Base-by-base conservation (phyloP, 30 jellyfish, hydroid and myxozoan genomes). In the Turritopsis rubra region DNA sequence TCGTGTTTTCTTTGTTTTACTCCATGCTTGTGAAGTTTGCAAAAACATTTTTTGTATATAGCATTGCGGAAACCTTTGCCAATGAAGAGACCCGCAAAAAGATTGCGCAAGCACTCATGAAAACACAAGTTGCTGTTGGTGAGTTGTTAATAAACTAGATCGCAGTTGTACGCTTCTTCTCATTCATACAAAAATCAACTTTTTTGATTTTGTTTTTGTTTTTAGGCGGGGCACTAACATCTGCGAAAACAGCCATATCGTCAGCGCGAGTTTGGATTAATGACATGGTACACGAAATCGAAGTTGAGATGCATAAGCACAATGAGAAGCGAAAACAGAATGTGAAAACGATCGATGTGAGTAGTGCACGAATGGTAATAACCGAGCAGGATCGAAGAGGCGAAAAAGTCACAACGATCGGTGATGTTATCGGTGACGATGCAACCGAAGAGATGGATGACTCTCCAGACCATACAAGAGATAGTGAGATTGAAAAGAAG, bases 61-160 rank as follows among this genome's bases (percentile, higher is more conserved):
- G 98, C 68, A 86, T 88, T 4, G 84, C 88, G 4, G 93, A 89
- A 70, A 79, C 95, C 25, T 30, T 85, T 25, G 75, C 94, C 29
- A 81, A 77, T 19, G 88, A 84, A 26, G 98, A 85, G 52, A 83
- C 96, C 19, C 75, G 95, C 29, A 84, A 84, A 72, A 88, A 88
- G 74, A 41, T 92, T 53, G 95, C 91, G 22, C 95, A 89, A 16
- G 98, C 95, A 28, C 89, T 92, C 1, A 74, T 60, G 65, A 92
- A 92, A 75, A 92, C 98, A 17, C 95, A 95, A 54, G 88, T 85
- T 73, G 94, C 86, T 75, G 95, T 92, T 53, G 98, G 98, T 92
- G 78, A 16, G 95, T 83, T 54, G 27, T 27, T 9, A 18, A 26
- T 68, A 17, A 68, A 9, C 19, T 5, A 41, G 60, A 41, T 41